Percentiles rank a stretch among this genome's conserved stretches.
Evolutionary conservation across 2,797 vertebrate species (phyloP).

Genomic region (Chelidonichthys spinosus): DNA sequence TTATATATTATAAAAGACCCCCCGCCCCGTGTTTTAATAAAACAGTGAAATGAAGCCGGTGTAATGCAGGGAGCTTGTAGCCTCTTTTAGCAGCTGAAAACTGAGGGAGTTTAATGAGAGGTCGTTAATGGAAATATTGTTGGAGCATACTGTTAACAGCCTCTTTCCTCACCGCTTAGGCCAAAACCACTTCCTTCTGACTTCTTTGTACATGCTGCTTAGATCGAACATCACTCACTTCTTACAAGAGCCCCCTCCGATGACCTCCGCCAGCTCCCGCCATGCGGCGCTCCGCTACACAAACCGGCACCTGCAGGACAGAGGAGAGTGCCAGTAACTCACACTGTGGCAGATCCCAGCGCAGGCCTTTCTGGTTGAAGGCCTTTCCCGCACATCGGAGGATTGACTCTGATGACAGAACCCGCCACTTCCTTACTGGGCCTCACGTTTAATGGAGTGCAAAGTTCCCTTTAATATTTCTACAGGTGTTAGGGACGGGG

Average conservation of each 20-base stretch:
- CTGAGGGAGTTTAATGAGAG: constrained; percentile 65
- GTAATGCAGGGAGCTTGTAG: constrained; percentile 51
- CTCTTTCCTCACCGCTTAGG: constrained; percentile 55
- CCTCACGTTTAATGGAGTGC: constrained; percentile 70
- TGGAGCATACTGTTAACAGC: constrained; percentile 63
- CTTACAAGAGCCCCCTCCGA: constrained; percentile 13
- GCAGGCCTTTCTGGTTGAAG: constrained; percentile 56
- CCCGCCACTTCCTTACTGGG: constrained; percentile 45
- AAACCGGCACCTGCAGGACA: constrained; percentile 66
- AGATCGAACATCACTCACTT: constrained; percentile 50
- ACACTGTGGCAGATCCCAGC: constrained; percentile 50
- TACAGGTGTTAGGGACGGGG: constrained; percentile 58
- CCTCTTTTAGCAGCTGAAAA: constrained; percentile 51
- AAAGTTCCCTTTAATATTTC: constrained; percentile 74
- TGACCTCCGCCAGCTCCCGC: constrained; percentile 28
- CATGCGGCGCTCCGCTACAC: constrained; percentile 20
- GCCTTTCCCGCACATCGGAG: constrained; percentile 47
- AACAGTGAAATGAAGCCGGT: constrained; percentile 18
- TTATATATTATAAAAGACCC: constrained; percentile 47
- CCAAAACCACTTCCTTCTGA: constrained; percentile 65
- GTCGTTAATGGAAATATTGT: constrained; percentile 72
- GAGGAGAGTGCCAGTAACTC: constrained; percentile 63
- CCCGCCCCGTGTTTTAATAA: constrained; percentile 45
- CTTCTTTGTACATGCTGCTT: constrained; percentile 47
- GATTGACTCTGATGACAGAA: constrained; percentile 63